Base-by-base conservation (phyloP, 1,140 invertebrate species). In the Drosophila sp. region DNA sequence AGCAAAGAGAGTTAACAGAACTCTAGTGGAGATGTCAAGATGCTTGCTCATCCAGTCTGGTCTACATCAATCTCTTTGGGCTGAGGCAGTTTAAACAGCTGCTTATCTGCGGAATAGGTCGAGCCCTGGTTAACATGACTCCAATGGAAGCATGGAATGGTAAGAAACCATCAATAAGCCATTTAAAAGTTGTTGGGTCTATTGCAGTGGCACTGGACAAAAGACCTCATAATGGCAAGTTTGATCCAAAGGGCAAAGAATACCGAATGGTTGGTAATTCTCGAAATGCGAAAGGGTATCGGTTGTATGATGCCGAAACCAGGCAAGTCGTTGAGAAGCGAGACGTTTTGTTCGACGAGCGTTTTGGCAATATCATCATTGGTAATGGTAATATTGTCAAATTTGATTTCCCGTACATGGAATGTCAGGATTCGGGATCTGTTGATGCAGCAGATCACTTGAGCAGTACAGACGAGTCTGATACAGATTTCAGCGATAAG, bases 111-210 rank as follows among this genome's bases (percentile, higher is more conserved):
- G 17, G 17, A 17, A 17, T 17, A 17, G 17, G 17, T 17, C 17
- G 17, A 17, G 17, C 17, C 17, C 17, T 17, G 17, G 17, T 17
- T 17, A 17, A 17, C 17, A 17, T 17, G 17, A 17, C 17, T 17
- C 17, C 17, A 17, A 17, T 17, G 17, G 17, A 17, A 17, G 17
- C 17, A 17, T 17, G 17, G 17, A 17, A 17, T 17, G 17, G 17
- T 17, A 17, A 17, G 25, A 68, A 68, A 41, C 66, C 44, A 6
- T 60, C 41, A 11, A 38, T 67, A n/a, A 50, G 57, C 23, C 66
- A 67, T 54, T 8, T 67, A 33, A 60, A 67, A 67, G 57, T 50
- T 54, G 54, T 67, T 60, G 57, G 66, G 60, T 67, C 55, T 23
- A n/a, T 66, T 44, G 54, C 25, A 67, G 23, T 40, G n/a, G 57